These are phyloP conservation scores for Melanotaenia maccullochi DNA, from an alignment of 2,797 vertebrate genomes.

Conservation along the genomic window DNA sequence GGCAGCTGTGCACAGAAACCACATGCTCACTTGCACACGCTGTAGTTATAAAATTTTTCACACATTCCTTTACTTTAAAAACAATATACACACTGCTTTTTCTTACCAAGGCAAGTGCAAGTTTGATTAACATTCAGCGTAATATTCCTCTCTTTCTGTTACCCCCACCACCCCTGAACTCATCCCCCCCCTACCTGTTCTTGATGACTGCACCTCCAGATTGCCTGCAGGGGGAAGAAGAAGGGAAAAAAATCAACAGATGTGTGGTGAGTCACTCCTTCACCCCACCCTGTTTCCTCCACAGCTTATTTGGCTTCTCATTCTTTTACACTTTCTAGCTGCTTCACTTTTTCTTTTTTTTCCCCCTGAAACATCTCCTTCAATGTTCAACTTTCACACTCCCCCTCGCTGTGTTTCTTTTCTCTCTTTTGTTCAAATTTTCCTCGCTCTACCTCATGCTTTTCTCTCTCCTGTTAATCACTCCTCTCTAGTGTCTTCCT, in stretches of 20 bases:
- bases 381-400: slow-evolving; percentile 62
- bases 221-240: slow-evolving; percentile 78
- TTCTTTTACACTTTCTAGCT: slow-evolving; percentile 32
- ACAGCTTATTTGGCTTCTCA: slow-evolving; percentile 23
- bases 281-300: slow-evolving; percentile 46
- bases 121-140: slow-evolving; percentile 75
- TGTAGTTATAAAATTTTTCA: slow-evolving; percentile 17
- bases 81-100: slow-evolving; percentile 47
- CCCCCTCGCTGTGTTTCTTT: slow-evolving; percentile 17
- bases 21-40: slow-evolving; percentile 9
- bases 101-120: slow-evolving; percentile 66
- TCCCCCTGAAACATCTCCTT: slow-evolving; percentile 10
- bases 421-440: slow-evolving; percentile 22
- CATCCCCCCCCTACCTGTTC: slow-evolving; percentile 81
- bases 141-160: slow-evolving; percentile 52
- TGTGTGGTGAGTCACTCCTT: slow-evolving; percentile 72
- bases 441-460: slow-evolving; percentile 23
- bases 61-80: slow-evolving; percentile 30
- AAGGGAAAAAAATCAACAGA: slow-evolving; percentile 48
- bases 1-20: slow-evolving; percentile 22
- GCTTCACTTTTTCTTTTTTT: slow-evolving; percentile 3
- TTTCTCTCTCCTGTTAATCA: slow-evolving; percentile 68
- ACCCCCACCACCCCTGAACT: slow-evolving; percentile 8
- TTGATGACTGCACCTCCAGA: slow-evolving; percentile 88
- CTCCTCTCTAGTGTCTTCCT: slow-evolving; percentile 69